These are phyloP conservation scores for Orbicella faveolata DNA, from an alignment of 64 coral and sea anemone species.

Conservation along the genomic window DNA sequence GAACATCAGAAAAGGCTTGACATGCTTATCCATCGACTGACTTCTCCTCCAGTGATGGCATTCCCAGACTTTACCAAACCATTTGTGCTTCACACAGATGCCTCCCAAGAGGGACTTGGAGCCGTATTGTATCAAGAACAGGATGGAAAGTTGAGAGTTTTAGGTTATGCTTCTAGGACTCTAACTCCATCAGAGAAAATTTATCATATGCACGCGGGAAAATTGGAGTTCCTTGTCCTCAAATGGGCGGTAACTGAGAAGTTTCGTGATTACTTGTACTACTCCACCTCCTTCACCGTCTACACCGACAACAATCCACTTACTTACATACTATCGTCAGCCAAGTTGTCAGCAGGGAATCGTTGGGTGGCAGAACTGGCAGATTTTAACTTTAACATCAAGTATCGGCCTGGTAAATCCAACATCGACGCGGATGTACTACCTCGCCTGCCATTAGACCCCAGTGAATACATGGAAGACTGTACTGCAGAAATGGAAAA, in stretches of 20 bases:
- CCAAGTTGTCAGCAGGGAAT: conserved; percentile 40
- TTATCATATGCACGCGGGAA: conserved; percentile 13
- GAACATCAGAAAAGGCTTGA: conserved; percentile 30
- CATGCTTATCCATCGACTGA: conserved; percentile 12
- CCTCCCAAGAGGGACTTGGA: background rate
- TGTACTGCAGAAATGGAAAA: conserved; percentile 19
- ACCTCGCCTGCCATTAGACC: conserved; percentile 8
- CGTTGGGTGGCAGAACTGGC: conserved; percentile 41
- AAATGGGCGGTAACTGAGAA: conserved; percentile 33
- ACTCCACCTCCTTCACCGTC: conserved; percentile 30
- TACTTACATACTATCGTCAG: conserved; percentile 26
- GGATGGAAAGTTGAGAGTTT: background rate
- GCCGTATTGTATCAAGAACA: background rate
- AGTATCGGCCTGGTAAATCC: conserved; percentile 11
- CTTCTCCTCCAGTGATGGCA: background rate
- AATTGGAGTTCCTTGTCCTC: conserved; percentile 31
- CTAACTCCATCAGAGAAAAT: conserved; percentile 30
- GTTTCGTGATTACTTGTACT: conserved; percentile 38
- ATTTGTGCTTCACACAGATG: conserved; percentile 23
- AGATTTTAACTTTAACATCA: conserved; percentile 35
- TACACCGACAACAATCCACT: conserved; percentile 52
- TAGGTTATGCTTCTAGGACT: conserved; percentile 33
- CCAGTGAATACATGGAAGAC: background rate
- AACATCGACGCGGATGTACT: conserved; percentile 46
- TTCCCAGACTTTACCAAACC: conserved; percentile 40